Base-by-base conservation (phyloP, 2,888 invertebrate species). In the Drosophila koepferae region DNA sequence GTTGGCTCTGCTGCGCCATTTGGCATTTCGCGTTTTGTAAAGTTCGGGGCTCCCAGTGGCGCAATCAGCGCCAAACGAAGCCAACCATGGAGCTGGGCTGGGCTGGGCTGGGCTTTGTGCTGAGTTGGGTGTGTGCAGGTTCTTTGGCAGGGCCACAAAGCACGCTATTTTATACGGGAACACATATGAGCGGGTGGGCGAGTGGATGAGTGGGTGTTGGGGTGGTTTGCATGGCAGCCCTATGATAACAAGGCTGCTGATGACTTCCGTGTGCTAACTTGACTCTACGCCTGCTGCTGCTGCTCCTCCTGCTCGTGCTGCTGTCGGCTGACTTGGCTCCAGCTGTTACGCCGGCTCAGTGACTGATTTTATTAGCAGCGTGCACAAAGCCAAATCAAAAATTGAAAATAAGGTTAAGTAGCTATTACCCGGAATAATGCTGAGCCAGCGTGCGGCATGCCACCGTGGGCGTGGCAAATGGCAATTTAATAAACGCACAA, bases 331-430 rank as follows among this genome's bases (percentile, higher is more conserved):
- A 69, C 64, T 80, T 76, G 72, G 41, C 81, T 80, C 61, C 38
- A 62, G 55, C 56, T 60, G 43, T 58, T 67, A 43, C 48, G 36
- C n/a, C 46, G 65, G 44, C 40, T 63, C 54, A 51, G 58, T 65
- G 62, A 66, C 70, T 75, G 74, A 74, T 69, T 63, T 70, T 64
- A 74, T 74, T 74, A 74, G 74, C 74, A 36, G 53, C 60, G 59
- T 58, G 66, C 62, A 76, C 67, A 77, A 75, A 75, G 81, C 65
- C 82, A 77, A 86, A 86, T 86, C 90, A 86, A 86, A 86, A 90
- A 86, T 86, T 90, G 88, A 86, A 90, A 86, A 86, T 90, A 90
- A 90, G 90, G 90, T 82, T 86, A 86, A 86, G 90, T 90, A 88
- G 86, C 90, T 86, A 90, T 86, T 86, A 86, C 72, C 53, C 81